Percentiles rank a stretch among this genome's conserved stretches.
phyloP scores from a whole-genome alignment of 2,888 invertebrate species.

The Adela reaumurella region DNA sequence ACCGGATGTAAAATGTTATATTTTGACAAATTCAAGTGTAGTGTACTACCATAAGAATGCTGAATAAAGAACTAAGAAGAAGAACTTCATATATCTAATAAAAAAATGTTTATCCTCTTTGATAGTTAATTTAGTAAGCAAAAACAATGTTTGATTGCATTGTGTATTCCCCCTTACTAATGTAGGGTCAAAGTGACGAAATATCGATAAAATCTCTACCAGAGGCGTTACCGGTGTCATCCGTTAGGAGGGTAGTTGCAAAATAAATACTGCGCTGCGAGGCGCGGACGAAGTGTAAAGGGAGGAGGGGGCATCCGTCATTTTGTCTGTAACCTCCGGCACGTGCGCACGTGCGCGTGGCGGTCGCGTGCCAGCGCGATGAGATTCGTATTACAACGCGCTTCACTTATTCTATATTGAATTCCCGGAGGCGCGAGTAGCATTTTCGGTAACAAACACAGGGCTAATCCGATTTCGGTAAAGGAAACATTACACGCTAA shows the following conservation, averaged over 20 bases:
- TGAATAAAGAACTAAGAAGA: too few species aligned
- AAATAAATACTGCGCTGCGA: conserved; percentile 39
- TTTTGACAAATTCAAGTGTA: too few species aligned
- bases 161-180: neutral
- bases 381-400: conserved; percentile 10
- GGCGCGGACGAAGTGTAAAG: too few species aligned
- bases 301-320: conserved; percentile 4
- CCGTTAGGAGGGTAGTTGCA: conserved; percentile 43
- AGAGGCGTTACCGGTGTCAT: conserved; percentile 37
- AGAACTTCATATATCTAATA: too few species aligned
- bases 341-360: conserved; percentile 11
- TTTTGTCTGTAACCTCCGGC: neutral
- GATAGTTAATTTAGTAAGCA: neutral
- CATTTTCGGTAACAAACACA: conserved; percentile 30
- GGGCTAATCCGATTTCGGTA: conserved; percentile 33
- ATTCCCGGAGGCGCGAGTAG: conserved; percentile 16
- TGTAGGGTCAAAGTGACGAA: conserved; percentile 13
- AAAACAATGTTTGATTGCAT: neutral
- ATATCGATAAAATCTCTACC: conserved; percentile 40
- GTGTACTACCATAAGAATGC: too few species aligned
- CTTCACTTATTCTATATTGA: conserved; percentile 4
- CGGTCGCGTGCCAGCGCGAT: conserved; percentile 15
- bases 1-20: too few species aligned
- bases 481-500: conserved; percentile 54
- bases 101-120: too few species aligned